A percentile compares a stretch with the other conserved stretches of the same genome.
Evolutionary conservation across 2,113 vertebrate genomes (phyloP).

Genomic region (Microtus pennsylvanicus): DNA sequence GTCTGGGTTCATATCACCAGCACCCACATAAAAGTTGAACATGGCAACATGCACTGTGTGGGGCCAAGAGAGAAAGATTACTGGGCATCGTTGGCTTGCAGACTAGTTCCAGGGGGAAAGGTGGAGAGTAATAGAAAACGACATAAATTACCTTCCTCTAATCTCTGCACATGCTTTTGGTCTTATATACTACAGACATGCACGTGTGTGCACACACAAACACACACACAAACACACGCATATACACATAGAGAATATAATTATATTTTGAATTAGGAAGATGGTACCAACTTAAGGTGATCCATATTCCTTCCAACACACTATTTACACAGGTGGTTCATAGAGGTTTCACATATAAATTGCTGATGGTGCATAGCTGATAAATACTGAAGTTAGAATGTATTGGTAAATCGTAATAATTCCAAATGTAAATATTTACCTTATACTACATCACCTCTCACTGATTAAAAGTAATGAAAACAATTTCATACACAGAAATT

Average conservation of each 20-base stretch:
- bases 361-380: neutral
- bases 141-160: no score
- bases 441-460: no score
- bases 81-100: neutral
- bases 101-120: neutral
- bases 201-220: neutral
- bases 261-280: neutral
- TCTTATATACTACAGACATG: neutral
- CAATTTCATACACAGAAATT: no score
- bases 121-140: no score
- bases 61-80: neutral
- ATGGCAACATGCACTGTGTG: no score
- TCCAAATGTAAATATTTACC: neutral
- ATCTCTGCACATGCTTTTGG: neutral
- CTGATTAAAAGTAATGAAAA: no score
- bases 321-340: neutral
- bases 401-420: neutral
- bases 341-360: neutral
- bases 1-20: neutral
- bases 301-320: neutral
- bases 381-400: neutral
- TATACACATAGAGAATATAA: neutral
- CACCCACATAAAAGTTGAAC: neutral
- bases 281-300: neutral
- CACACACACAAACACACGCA: neutral